phyloP scores from a whole-genome alignment of 2,113 vertebrate species.

The Lota lota region DNA sequence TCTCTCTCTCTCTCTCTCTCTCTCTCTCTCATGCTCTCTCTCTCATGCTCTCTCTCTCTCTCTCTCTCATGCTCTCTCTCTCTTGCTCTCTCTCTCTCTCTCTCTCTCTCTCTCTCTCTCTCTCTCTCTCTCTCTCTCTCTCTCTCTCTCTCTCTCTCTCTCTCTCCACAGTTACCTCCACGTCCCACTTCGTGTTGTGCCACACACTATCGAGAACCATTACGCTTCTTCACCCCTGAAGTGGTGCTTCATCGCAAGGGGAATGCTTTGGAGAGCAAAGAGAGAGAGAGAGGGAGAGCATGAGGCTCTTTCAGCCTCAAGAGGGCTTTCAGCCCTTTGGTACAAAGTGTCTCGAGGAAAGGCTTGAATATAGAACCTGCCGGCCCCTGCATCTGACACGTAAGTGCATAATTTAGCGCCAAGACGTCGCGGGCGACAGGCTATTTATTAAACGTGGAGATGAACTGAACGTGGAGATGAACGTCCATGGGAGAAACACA shows the following conservation, averaged over 20 bases:
- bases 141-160: no score
- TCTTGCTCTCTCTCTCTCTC: no score
- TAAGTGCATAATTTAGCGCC: constrained; percentile 24
- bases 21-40: no score
- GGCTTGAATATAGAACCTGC: not conserved
- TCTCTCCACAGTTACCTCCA: no score
- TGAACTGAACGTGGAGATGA: constrained; percentile 15
- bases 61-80: no score
- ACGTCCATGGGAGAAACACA: constrained; percentile 13
- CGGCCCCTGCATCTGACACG: not conserved
- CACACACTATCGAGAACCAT: constrained; percentile 7
- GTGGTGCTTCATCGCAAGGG: constrained; percentile 3
- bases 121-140: no score
- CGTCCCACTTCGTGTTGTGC: not conserved
- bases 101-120: no score
- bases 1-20: no score
- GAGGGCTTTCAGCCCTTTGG: not conserved
- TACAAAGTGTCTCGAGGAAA: not conserved
- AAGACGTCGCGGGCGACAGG: not conserved
- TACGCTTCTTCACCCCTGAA: not conserved
- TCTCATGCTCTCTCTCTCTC: no score
- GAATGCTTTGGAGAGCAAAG: not conserved
- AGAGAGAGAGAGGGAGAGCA: not conserved
- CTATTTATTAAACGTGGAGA: constrained; percentile 24
- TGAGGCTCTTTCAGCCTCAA: not conserved